Conservation (phyloP, 2,888 invertebrate species). For the Microctonus hyperodae region DNA sequence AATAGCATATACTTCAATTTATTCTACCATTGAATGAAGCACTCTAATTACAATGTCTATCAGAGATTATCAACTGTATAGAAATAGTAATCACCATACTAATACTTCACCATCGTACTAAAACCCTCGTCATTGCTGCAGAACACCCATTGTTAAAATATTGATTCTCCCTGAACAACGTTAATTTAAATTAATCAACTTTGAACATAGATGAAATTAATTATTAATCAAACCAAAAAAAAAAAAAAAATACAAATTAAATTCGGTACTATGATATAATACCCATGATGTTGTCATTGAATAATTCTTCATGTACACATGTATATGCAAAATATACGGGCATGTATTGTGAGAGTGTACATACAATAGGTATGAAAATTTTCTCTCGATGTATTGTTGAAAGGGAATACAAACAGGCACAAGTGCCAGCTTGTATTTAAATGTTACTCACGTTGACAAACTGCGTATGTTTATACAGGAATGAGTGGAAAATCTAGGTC, state of each 20-base stretch:
- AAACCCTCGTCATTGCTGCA: no score
- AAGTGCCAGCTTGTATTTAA: not conserved
- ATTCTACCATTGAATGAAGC: not conserved
- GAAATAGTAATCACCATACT: not conserved
- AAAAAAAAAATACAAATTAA: no score
- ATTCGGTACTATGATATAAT: not conserved
- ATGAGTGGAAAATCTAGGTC: constrained; percentile 37
- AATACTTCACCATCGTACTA: not conserved
- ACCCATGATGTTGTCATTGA: not conserved
- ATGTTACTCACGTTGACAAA: constrained; percentile 20
- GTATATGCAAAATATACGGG: not conserved
- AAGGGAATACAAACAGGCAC: constrained; percentile 12
- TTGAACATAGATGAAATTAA: not conserved
- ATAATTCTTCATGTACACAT: not conserved
- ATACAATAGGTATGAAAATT: constrained; percentile 1
- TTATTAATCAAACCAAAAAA: not conserved
- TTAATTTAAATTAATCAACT: not conserved
- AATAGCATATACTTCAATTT: not conserved
- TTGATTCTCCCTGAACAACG: not conserved
- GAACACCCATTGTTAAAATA: no score
- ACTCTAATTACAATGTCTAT: not conserved
- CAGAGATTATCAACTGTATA: constrained; percentile 1
- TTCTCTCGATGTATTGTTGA: constrained; percentile 11
- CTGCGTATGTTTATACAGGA: constrained; percentile 5
- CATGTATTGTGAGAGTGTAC: not conserved